phyloP scores from a whole-genome alignment of 2,113 vertebrate species.

The Hydropotes inermis region DNA sequence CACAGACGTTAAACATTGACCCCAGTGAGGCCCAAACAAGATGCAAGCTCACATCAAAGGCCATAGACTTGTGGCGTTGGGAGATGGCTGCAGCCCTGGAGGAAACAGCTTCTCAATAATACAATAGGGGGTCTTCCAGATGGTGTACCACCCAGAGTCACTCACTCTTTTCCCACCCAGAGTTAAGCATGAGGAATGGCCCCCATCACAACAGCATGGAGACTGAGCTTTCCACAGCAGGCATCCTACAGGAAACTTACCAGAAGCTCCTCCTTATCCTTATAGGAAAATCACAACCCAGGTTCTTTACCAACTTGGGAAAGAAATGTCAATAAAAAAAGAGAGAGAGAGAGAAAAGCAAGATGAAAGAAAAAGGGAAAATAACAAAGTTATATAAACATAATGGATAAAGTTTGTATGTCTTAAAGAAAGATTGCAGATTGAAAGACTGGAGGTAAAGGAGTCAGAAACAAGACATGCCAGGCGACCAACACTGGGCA shows the following conservation, averaged over 20 bases:
- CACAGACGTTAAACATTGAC: not conserved
- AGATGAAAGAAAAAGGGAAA: not conserved
- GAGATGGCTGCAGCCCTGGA: not conserved
- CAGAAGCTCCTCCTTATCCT: not conserved
- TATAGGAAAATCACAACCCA: not conserved
- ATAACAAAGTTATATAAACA: not conserved
- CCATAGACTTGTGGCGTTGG: not conserved
- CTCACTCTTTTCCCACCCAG: not conserved
- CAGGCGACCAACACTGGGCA: not conserved
- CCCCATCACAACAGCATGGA: not conserved
- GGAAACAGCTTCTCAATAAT: not conserved
- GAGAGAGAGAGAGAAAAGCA: too few relatives aligned
- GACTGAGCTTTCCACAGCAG: not conserved
- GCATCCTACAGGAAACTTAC: not conserved
- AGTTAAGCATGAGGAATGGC: not conserved
- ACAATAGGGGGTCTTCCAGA: not conserved
- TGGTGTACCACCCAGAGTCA: not conserved
- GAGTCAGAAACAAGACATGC: not conserved
- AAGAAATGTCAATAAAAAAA: not conserved
- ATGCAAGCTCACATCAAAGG: not conserved
- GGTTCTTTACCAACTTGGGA: not conserved
- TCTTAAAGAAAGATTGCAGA: not conserved
- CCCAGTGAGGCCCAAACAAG: not conserved
- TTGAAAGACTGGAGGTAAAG: not conserved
- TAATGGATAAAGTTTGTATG: not conserved